These are phyloP conservation scores for Lepidurus arcticus DNA, from an alignment of 1,140 invertebrate genomes.

Conservation along the genomic window DNA sequence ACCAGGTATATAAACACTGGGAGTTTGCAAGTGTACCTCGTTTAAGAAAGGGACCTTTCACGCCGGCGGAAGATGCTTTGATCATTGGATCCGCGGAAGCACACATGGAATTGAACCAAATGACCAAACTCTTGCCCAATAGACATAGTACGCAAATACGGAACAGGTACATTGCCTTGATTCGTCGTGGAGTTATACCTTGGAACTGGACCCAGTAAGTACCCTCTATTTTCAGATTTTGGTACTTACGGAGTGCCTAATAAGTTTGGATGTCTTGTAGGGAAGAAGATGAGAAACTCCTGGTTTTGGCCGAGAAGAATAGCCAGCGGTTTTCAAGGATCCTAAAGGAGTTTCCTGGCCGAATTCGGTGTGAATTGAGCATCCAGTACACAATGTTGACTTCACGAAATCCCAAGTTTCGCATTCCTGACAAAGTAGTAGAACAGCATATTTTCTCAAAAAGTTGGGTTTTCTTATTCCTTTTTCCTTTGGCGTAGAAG, in stretches of 20 bases:
- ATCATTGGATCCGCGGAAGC: constrained; percentile 13
- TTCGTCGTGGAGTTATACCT: background rate
- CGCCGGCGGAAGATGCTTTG: background rate
- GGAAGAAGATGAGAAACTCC: constrained; percentile 23
- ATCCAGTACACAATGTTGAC: background rate
- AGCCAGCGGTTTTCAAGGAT: background rate
- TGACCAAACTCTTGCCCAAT: background rate
- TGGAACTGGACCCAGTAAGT: constrained; percentile 13
- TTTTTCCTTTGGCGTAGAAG: background rate
- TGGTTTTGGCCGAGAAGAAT: background rate
- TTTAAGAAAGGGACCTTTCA: background rate
- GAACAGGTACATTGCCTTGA: background rate
- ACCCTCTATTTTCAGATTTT: too few species aligned
- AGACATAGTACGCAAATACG: constrained; percentile 18
- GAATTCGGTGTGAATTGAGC: constrained; percentile 24
- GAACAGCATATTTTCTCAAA: background rate
- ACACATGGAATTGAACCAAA: background rate
- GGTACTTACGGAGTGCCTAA: background rate
- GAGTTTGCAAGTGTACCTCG: background rate
- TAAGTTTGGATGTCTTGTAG: constrained; percentile 15
- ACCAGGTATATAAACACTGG: constrained; percentile 25
- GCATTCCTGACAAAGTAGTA: background rate
- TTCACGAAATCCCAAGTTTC: background rate
- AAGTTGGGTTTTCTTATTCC: background rate
- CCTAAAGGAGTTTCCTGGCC: constrained; percentile 26